These are phyloP conservation scores for Onychomys arenicola DNA, from an alignment of 2,797 vertebrate genomes.

Conservation along the genomic window DNA sequence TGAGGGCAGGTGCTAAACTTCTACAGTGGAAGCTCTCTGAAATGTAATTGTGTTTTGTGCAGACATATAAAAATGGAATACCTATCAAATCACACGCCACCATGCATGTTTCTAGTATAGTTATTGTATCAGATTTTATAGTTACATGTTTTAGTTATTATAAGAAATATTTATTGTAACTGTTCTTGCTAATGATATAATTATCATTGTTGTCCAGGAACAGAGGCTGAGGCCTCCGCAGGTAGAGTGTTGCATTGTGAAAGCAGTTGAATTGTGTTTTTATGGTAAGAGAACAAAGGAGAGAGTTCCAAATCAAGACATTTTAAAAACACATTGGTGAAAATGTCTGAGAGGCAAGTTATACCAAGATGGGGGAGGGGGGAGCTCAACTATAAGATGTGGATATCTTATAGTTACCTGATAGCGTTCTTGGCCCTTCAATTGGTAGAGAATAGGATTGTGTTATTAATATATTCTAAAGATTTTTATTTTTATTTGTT, in stretches of 20 bases:
- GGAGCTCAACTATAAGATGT: not conserved
- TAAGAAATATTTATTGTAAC: not conserved
- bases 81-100: not conserved
- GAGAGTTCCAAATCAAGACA: not conserved
- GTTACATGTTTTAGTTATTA: not conserved
- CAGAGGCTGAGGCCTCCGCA: not conserved
- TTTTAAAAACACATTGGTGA: not conserved
- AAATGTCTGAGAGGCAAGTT: too few species aligned
- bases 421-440: too few species aligned
- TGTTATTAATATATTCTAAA: not conserved
- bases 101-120: not conserved
- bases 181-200: not conserved
- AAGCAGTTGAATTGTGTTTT: not conserved
- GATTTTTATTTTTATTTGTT: not conserved
- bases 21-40: not conserved
- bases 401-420: not conserved
- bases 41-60: not conserved
- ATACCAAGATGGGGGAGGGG: not conserved
- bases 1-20: fast-evolving
- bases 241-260: not conserved
- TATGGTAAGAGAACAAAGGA: not conserved
- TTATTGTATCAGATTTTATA: not conserved
- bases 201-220: not conserved
- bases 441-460: not conserved
- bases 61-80: not conserved